These are phyloP conservation scores for Bagarius yarrelli DNA, from an alignment of 2,113 vertebrate genomes.

Conservation along the genomic window DNA sequence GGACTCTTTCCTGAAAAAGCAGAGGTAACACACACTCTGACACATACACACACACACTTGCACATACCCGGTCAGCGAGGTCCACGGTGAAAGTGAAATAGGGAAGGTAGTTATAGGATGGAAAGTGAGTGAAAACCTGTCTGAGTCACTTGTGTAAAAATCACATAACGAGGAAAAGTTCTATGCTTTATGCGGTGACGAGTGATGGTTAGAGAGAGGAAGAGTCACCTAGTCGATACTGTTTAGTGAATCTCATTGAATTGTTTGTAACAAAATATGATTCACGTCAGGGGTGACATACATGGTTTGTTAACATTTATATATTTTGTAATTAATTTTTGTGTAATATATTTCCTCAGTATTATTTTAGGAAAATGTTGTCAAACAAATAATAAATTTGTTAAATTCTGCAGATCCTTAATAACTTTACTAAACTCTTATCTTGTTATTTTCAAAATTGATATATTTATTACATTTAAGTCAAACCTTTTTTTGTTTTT, in stretches of 20 bases:
- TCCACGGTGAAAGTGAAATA: not conserved
- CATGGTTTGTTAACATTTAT: no score
- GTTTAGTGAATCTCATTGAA: not conserved
- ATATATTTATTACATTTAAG: no score
- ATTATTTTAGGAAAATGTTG: no score
- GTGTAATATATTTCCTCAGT: no score
- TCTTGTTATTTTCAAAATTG: no score
- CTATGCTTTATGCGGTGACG: not conserved
- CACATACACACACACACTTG: not conserved
- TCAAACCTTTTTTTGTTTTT: no score
- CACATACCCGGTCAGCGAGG: not conserved
- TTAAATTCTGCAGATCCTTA: no score
- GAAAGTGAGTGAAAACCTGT: not conserved
- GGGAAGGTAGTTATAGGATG: not conserved
- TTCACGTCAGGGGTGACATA: no score
- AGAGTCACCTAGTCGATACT: not conserved
- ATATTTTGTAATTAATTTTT: no score
- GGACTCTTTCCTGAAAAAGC: slow-evolving; percentile 87
- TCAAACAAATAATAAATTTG: no score
- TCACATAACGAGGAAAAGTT: not conserved
- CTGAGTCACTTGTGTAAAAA: not conserved
- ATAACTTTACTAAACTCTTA: no score
- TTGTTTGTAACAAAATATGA: not conserved
- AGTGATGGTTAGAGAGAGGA: not conserved
- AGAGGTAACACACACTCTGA: slow-evolving; percentile 75